Percentiles rank a stretch among this genome's conserved stretches.
These are phyloP conservation scores for Hanleya hanleyi DNA, from an alignment of 2,888 invertebrate genomes.

Conservation along the genomic window DNA sequence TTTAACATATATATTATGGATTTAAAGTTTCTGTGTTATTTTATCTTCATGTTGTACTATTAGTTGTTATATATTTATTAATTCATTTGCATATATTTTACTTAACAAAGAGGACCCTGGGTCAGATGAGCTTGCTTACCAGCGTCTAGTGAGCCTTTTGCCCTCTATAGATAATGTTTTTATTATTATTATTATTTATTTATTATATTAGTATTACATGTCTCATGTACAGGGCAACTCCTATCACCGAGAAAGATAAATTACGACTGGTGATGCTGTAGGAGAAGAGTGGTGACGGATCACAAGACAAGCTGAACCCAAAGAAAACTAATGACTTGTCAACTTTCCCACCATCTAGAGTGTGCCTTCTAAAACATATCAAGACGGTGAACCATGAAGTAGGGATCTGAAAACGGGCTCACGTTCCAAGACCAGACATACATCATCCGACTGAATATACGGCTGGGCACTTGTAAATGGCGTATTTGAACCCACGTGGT, in stretches of 20 bases:
- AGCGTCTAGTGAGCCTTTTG: too few species aligned
- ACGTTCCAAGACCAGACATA: background rate
- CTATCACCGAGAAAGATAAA: background rate
- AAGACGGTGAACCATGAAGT: slow-evolving; percentile 9
- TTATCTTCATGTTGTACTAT: too few species aligned
- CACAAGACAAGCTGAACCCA: background rate
- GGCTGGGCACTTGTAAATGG: background rate
- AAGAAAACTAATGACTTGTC: slow-evolving; percentile 4
- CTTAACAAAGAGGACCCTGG: too few species aligned
- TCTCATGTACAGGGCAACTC: background rate
- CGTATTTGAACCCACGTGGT: background rate
- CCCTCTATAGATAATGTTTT: too few species aligned
- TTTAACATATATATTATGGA: too few species aligned
- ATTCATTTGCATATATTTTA: too few species aligned
- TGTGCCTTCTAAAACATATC: slow-evolving; percentile 9
- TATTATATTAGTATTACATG: too few species aligned
- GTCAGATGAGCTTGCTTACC: too few species aligned
- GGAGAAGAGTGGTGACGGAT: background rate
- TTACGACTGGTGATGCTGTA: background rate
- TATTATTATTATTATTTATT: background rate
- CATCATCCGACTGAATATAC: background rate
- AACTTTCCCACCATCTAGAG: background rate
- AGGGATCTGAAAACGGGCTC: slow-evolving; percentile 2
- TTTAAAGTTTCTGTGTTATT: too few species aligned
- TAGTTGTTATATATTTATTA: too few species aligned